phyloP scores from a whole-genome alignment of 2,888 invertebrate genomes.

The Spilosoma lubricipeda region DNA sequence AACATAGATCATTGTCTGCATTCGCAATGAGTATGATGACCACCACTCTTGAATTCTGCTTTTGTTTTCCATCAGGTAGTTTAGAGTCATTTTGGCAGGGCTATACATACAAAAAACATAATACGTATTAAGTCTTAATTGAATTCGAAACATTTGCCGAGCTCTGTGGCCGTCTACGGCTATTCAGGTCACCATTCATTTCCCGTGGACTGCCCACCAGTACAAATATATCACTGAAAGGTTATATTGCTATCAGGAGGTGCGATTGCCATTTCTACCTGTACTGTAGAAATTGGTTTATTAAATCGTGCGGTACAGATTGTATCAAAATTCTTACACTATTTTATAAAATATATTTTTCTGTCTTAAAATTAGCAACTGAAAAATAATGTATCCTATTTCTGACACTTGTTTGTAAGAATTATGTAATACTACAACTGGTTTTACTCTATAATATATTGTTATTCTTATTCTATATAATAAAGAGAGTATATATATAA shows the following conservation, averaged over 20 bases:
- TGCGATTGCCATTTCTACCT: constrained; percentile 1
- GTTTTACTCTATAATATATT: too few species aligned
- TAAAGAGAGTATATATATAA: too few species aligned
- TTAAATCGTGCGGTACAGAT: not conserved
- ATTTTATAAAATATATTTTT: not conserved
- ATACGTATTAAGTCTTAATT: not conserved
- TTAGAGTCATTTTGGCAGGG: too few species aligned
- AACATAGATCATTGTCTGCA: too few species aligned
- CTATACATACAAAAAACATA: not conserved
- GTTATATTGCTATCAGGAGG: constrained; percentile 7
- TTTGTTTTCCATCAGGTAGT: too few species aligned
- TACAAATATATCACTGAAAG: constrained; percentile 16
- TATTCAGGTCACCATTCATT: constrained; percentile 16
- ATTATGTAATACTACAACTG: too few species aligned
- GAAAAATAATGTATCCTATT: too few species aligned
- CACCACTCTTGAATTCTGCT: too few species aligned
- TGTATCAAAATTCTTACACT: not conserved
- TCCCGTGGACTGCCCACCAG: constrained; percentile 12
- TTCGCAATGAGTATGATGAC: too few species aligned
- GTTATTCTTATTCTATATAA: too few species aligned
- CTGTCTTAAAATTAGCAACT: too few species aligned
- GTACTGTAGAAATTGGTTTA: not conserved
- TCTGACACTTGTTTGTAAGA: too few species aligned
- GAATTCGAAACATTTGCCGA: constrained; percentile 2
- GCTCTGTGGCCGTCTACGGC: constrained; percentile 11